These are phyloP conservation scores for Globia sparganii DNA, from an alignment of 2,888 invertebrate species.

Conservation along the genomic window DNA sequence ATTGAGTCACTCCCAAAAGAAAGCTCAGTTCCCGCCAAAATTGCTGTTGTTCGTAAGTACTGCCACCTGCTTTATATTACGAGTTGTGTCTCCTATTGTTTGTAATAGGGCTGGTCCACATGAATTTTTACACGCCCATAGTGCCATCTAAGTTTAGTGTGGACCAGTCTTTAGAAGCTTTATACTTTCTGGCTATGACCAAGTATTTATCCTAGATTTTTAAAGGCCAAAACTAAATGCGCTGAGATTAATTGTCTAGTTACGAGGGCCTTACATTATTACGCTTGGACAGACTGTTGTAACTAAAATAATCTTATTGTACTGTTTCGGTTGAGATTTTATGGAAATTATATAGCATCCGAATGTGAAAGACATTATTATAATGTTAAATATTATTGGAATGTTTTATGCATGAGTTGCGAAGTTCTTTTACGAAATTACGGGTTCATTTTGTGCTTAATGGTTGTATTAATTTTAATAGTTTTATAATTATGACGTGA, in stretches of 20 bases:
- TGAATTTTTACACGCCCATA: neutral
- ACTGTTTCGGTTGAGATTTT: slow-evolving; percentile 54
- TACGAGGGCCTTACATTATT: slow-evolving; percentile 44
- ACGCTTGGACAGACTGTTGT: slow-evolving; percentile 55
- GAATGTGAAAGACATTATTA: slow-evolving; percentile 62
- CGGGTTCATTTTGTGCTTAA: slow-evolving; percentile 67
- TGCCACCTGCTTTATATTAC: slow-evolving; percentile 8
- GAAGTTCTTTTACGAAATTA: slow-evolving; percentile 56
- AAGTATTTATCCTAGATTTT: slow-evolving; percentile 38
- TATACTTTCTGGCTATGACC: slow-evolving; percentile 40
- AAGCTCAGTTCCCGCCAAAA: neutral
- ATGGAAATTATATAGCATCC: slow-evolving; percentile 62
- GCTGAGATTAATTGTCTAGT: slow-evolving; percentile 18
- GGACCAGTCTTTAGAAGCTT: slow-evolving; percentile 14
- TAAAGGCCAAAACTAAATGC: slow-evolving; percentile 19
- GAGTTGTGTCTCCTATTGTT: neutral
- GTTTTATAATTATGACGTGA: slow-evolving; percentile 48
- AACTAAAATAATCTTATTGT: slow-evolving; percentile 43
- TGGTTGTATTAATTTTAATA: slow-evolving; percentile 65
- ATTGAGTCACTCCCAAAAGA: neutral
- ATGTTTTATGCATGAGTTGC: slow-evolving; percentile 62
- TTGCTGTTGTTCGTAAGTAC: neutral
- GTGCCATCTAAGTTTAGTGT: slow-evolving; percentile 13
- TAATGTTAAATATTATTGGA: slow-evolving; percentile 59
- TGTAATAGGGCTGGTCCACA: neutral